Base-by-base conservation (phyloP, 2,113 vertebrate genomes). In the Amblyornis subalaris region DNA sequence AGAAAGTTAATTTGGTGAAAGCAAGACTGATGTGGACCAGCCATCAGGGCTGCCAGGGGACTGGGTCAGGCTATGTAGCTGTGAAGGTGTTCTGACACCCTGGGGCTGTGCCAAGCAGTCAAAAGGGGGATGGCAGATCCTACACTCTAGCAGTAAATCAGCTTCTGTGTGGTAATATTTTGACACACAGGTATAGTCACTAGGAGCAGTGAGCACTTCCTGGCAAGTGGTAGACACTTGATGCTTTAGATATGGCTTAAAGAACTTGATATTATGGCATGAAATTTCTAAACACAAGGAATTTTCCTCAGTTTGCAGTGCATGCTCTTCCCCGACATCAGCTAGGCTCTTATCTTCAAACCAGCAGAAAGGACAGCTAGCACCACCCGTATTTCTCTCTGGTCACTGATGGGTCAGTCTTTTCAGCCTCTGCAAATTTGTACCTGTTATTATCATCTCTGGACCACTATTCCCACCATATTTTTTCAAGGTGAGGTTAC, bases 51-150 rank as follows among this genome's bases (percentile, higher is more conserved):
- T 80, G 42, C 45, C 58, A n/a, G 28, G 33, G n/a, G 29, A 23
- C 60, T 70, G 55, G n/a, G 23, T 44, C 24, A 35, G 55, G 38
- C 40, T 55, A 10, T 1, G 1, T 10, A 33, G 44, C 31, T 40
- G 16, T 50, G 22, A 51, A 66, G 10, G 42, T 76, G 28, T 36
- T 66, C 31, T 29, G 24, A 42, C 23, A 23, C 4, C 31, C 23
- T 0, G 0, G 28, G 44, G 18, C 36, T 74, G 6, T 40, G 38
- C 14, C 42, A 70, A 64, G 45, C 21, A 51, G 29, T n/a, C 19
- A 11, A 33, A 88, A 76, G 14, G 17, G 29, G 26, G 4, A 21
- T 6, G 4, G n/a, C 62, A 94, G 29, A 62, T 21, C 33, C 35
- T 64, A 18, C 33, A 57, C 9, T 36, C 42, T 36, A 19, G 24